Evolutionary conservation across 2,888 invertebrate species (phyloP).

Genomic region (Cheilosia vulpina): DNA sequence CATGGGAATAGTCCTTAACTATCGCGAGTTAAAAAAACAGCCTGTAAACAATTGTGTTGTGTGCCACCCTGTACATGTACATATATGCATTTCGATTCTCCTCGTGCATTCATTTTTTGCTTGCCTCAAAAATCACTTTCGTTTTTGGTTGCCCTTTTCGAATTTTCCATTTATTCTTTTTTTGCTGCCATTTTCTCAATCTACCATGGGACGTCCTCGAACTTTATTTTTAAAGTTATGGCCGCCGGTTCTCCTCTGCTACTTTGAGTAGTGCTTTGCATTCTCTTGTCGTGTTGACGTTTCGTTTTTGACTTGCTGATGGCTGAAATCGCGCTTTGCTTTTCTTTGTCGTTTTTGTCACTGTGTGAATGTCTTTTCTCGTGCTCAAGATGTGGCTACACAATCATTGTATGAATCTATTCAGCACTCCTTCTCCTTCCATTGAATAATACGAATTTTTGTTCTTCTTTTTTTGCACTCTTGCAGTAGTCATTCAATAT

Average conservation of each 20-base stretch:
- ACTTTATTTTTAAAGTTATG: conserved; percentile 58
- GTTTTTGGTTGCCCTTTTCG: neutral
- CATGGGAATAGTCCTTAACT: too few species aligned
- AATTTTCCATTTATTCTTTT: neutral
- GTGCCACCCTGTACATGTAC: conserved; percentile 5
- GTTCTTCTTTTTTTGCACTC: conserved; percentile 6
- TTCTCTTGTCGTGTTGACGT: conserved; percentile 48
- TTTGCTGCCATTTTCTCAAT: conserved; percentile 25
- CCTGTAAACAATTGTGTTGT: too few species aligned
- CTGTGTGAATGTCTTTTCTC: conserved; percentile 29
- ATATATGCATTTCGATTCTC: neutral
- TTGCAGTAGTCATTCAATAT: conserved; percentile 45
- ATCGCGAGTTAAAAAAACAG: too few species aligned
- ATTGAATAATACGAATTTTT: conserved; percentile 23
- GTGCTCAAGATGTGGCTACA: conserved; percentile 35
- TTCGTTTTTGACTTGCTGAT: conserved; percentile 46
- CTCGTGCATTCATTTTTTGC: conserved; percentile 1
- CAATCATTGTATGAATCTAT: conserved; percentile 50
- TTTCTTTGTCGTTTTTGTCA: conserved; percentile 29
- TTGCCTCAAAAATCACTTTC: conserved; percentile 21
- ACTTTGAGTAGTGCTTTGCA: conserved; percentile 40
- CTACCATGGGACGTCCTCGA: conserved; percentile 59
- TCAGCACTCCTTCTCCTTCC: conserved; percentile 48
- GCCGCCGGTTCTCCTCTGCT: conserved; percentile 13
- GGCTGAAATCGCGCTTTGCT: conserved; percentile 17